Base-by-base conservation (phyloP, 2,888 invertebrate genomes). In the Clostera curtula region DNA sequence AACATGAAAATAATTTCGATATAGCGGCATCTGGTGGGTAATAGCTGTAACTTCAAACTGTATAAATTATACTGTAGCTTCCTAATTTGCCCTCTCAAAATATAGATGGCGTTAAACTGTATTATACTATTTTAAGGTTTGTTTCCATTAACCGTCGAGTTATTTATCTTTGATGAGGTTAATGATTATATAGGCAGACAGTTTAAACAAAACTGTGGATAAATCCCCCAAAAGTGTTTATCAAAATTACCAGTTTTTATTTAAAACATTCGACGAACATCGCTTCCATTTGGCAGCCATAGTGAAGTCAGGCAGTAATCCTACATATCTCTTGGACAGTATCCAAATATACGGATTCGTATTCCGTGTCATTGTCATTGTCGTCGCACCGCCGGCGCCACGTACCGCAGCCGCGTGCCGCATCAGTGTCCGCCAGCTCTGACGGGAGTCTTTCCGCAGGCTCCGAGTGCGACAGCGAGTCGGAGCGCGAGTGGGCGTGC, bases 401-500 rank as follows among this genome's bases (percentile, higher is more conserved):
- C 62, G 59, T 55, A 41, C 27, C 31, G 44, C 36, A n/a, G n/a
- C n/a, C n/a, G 37, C 32, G 27, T 29, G 23, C 34, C 27, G 32
- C 30, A 29, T 19, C 19, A 40, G 32, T 33, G 19, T 31, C 17
- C 27, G 28, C 25, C 34, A 35, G 37, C 40, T 12, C 40, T 55
- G 43, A 49, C 53, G 32, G 34, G 33, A 39, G 31, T 29, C 27
- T 38, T 45, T 38, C 44, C 28, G 23, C 68, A 82, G 82, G 80
- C 34, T 82, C 82, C 37, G 86, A 86, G 62, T 82, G 77, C 55
- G 88, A 88, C 63, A 87, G 87, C 63, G 88, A 88, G 51, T 91
- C 91, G 33, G 92, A 92, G 68, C 85, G 91, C 38, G 91, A 91
- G 73, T 86, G 89, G 66, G 89, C 89, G 36, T 92, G 91, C 54